Conservation (phyloP, 2,888 invertebrate species). For the Dasypogon diadema region DNA sequence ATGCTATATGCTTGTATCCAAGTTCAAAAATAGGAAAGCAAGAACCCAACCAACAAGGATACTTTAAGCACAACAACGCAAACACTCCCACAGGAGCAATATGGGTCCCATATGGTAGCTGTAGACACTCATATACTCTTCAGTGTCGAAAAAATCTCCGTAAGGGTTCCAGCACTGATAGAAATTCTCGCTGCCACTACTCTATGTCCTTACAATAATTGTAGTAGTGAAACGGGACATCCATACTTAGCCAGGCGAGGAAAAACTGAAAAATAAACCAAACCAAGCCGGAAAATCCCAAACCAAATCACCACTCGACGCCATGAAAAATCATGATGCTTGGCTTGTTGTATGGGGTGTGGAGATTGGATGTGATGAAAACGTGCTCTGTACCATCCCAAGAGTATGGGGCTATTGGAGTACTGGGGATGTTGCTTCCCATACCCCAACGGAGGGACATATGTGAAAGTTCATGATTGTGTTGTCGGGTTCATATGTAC, state of each 20-base stretch:
- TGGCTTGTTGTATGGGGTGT: constrained; percentile 51
- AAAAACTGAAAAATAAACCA: constrained; percentile 48
- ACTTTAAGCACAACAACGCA: constrained; percentile 34
- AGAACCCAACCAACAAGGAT: constrained; percentile 2
- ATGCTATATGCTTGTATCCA: neutral
- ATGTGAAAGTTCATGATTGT: constrained; percentile 48
- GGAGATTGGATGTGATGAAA: constrained; percentile 54
- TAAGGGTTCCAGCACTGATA: constrained; percentile 32
- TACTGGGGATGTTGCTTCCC: neutral
- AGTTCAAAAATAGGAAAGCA: neutral
- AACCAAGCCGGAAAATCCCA: constrained; percentile 50
- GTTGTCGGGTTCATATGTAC: constrained; percentile 10
- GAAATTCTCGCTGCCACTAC: constrained; percentile 20
- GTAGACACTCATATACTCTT: constrained; percentile 36
- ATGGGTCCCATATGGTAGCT: constrained; percentile 42
- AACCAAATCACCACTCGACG: constrained; percentile 55
- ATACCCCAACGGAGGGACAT: constrained; percentile 10
- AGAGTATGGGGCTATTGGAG: neutral
- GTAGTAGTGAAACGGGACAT: constrained; percentile 13
- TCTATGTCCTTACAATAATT: neutral
- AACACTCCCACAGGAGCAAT: constrained; percentile 41
- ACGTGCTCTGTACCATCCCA: constrained; percentile 21
- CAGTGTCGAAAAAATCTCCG: constrained; percentile 43
- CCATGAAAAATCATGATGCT: constrained; percentile 54
- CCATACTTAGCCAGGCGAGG: constrained; percentile 4